These are phyloP conservation scores for Nyctalus aviator DNA, from an alignment of 2,797 vertebrate genomes.

Conservation along the genomic window DNA sequence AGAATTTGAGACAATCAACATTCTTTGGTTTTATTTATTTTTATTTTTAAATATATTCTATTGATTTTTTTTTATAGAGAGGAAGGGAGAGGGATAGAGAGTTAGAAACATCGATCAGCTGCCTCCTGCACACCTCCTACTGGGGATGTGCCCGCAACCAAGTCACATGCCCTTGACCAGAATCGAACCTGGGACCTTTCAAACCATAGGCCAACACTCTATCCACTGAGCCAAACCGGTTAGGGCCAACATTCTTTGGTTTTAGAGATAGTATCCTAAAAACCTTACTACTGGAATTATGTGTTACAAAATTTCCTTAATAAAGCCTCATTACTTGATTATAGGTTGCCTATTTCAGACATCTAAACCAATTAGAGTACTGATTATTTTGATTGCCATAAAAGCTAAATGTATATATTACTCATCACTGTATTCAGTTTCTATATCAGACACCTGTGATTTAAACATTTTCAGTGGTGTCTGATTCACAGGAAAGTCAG, in stretches of 20 bases:
- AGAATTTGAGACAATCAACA: conserved; percentile 48
- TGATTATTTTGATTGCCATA: conserved; percentile 72
- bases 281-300: conserved; percentile 58
- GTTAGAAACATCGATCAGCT: no score
- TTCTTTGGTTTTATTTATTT: neutral
- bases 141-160: no score
- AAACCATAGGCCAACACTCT: no score
- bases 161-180: no score
- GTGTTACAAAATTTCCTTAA: conserved; percentile 61
- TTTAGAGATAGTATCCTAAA: no score
- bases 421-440: conserved; percentile 57
- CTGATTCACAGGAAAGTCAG: neutral
- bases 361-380: conserved; percentile 64
- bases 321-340: conserved; percentile 76
- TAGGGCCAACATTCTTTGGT: neutral
- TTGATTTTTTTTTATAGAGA: no score
- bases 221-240: no score
- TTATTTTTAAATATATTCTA: no score
- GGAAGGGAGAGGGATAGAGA: no score
- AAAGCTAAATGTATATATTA: conserved; percentile 55
- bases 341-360: conserved; percentile 65
- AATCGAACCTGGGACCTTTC: no score
- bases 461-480: conserved; percentile 65
- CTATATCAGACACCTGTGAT: conserved; percentile 40
- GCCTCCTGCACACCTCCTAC: no score